Percentiles rank a stretch among this genome's conserved stretches.
Evolutionary conservation across 2,888 invertebrate genomes (phyloP).

Genomic region (Pammene fasciana): DNA sequence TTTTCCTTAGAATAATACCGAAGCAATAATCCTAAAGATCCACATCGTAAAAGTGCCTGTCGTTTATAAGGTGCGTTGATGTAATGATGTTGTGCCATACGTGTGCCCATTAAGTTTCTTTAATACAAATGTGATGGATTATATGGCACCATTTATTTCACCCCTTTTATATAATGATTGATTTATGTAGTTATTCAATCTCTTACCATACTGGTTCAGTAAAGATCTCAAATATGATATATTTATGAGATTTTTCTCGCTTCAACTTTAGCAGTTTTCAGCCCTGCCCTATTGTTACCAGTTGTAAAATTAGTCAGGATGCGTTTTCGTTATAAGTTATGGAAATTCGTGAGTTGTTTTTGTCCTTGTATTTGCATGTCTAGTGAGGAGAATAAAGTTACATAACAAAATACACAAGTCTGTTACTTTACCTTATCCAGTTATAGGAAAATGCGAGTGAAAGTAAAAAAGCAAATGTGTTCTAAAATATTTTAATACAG

Average conservation of each 20-base stretch:
- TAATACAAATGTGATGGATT: slow-evolving; percentile 28
- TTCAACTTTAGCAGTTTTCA: slow-evolving; percentile 54
- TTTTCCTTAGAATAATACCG: slow-evolving; percentile 42
- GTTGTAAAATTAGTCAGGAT: slow-evolving; percentile 57
- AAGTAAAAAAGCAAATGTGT: slow-evolving; percentile 54
- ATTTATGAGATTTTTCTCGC: slow-evolving; percentile 34
- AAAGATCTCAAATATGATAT: slow-evolving; percentile 56
- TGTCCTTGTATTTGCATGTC: slow-evolving; percentile 78
- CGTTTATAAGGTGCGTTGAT: slow-evolving; percentile 56
- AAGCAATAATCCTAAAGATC: slow-evolving; percentile 51
- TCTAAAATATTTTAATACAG: slow-evolving; percentile 60
- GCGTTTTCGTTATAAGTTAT: slow-evolving; percentile 62
- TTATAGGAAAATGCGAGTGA: slow-evolving; percentile 26
- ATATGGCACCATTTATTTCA: slow-evolving; percentile 38
- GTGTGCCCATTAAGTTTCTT: slow-evolving; percentile 47
- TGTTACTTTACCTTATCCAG: slow-evolving; percentile 33
- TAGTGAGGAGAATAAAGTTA: slow-evolving; percentile 81
- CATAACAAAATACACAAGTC: slow-evolving; percentile 57
- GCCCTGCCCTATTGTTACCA: slow-evolving; percentile 74
- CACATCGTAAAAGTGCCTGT: slow-evolving; percentile 67
- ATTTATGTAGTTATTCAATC: slow-evolving; percentile 55
- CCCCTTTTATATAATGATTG: slow-evolving; percentile 46
- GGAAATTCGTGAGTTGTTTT: slow-evolving; percentile 64
- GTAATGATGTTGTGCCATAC: slow-evolving; percentile 64
- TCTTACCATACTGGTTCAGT: slow-evolving; percentile 57